phyloP scores from a whole-genome alignment of 2,888 invertebrate genomes.

The Apamea anceps region DNA sequence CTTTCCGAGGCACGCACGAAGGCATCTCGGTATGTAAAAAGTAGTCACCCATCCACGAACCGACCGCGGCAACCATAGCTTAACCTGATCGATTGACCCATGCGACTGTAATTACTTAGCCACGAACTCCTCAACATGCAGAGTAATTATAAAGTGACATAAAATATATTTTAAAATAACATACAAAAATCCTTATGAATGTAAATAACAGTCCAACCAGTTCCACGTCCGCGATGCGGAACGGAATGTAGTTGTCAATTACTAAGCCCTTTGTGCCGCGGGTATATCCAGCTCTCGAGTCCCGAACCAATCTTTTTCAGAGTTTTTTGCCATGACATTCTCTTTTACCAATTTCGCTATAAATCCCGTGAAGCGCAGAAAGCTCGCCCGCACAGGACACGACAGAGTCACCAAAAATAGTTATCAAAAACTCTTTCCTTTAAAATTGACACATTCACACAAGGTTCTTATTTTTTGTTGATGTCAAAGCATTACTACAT shows the following conservation, averaged over 20 bases:
- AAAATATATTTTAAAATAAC: not conserved
- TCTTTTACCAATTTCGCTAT: not conserved
- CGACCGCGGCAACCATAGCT: not conserved
- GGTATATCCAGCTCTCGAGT: not conserved
- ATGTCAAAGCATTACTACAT: not conserved
- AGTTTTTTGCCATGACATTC: not conserved
- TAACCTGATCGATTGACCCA: not conserved
- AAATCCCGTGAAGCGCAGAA: not conserved
- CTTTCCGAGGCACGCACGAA: not conserved
- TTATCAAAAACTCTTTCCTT: not conserved
- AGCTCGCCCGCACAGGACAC: not conserved
- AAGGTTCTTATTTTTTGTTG: not conserved
- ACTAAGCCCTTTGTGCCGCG: not conserved
- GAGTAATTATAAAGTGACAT: not conserved
- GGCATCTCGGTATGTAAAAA: not conserved
- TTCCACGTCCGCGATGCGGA: not conserved
- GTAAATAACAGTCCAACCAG: not conserved
- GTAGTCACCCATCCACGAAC: not conserved
- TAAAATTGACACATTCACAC: too few species aligned
- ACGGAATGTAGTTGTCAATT: not conserved
- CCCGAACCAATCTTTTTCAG: not conserved
- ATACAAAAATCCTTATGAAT: not conserved
- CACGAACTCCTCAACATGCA: too few species aligned
- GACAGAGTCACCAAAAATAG: not conserved
- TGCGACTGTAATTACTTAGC: too few species aligned